These are phyloP conservation scores for Gadus macrocephalus DNA, from an alignment of 2,113 vertebrate genomes.

Conservation along the genomic window DNA sequence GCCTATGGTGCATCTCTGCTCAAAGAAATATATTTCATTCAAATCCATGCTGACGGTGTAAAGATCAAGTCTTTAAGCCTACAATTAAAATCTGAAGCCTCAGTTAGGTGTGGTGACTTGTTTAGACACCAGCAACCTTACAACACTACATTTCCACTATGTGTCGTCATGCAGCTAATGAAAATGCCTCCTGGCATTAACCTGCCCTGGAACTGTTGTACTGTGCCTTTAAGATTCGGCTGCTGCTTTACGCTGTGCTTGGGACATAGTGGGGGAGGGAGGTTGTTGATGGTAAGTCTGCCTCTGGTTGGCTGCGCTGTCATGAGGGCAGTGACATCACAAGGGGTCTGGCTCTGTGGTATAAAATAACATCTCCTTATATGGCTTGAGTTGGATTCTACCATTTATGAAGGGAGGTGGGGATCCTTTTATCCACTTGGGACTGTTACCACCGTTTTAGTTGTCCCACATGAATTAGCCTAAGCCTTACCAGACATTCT, in stretches of 20 bases:
- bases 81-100: too few species aligned
- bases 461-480: too few species aligned
- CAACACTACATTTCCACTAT: slow-evolving; percentile 30
- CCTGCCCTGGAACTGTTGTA: background rate
- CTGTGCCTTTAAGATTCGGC: slow-evolving; percentile 67
- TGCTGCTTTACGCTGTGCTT: slow-evolving; percentile 50
- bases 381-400: slow-evolving; percentile 57
- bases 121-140: background rate
- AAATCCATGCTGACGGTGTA: too few species aligned
- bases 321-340: slow-evolving; percentile 60
- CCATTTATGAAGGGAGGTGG: slow-evolving; percentile 60
- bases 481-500: too few species aligned
- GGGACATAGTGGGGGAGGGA: slow-evolving; percentile 48
- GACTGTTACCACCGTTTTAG: too few species aligned
- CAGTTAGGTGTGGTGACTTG: too few species aligned
- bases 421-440: background rate
- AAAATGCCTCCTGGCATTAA: slow-evolving; percentile 37
- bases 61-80: too few species aligned
- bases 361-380: slow-evolving; percentile 81
- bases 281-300: slow-evolving; percentile 51
- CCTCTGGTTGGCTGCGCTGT: slow-evolving; percentile 55
- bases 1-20: too few species aligned
- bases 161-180: slow-evolving; percentile 52
- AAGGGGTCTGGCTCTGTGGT: slow-evolving; percentile 62
- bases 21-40: too few species aligned